Evolutionary conservation across 2,797 vertebrate species (phyloP), one percentile per base, ranked within the genome.

Genomic region (Bucorvus abyssinicus): DNA sequence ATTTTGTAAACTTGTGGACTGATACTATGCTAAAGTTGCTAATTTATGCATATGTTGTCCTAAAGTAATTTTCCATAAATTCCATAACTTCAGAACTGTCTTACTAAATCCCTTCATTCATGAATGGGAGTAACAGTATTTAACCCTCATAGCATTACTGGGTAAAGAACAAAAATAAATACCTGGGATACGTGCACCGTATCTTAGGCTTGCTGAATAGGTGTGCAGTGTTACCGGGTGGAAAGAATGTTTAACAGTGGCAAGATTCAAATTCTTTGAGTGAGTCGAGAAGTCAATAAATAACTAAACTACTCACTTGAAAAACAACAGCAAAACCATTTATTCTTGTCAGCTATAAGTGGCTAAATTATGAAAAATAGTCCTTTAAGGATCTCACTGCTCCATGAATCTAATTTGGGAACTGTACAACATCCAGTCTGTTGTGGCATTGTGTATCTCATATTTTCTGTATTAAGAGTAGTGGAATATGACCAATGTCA

Each of bases 311-410:
- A 68, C 70, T 94, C n/a, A 9, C 59, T 87, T 94, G 87, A 76
- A 68, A 96, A 74, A 84, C 53, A 92, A 94, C 90, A 97, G 59
- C 68, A 91, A 95, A 96, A 74, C 71, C 84, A 96, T 98, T 97
- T 97, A 90, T 95, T 95, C 76, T 94, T 97, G 96, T 97, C 95
- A 96, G n/a, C 61, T 57, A 42, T 38, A 90, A 60, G 87, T 92
- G 65, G 82, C 91, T 94, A 95, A 96, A 96, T 97, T 92, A 89
- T 97, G 95, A 97, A 93, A 97, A 97, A 96, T 91, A 59, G 16
- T 74, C 89, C 84, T 94, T 61, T 82, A 61, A 91, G 94, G 63
- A 34, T 79, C 65, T 60, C 45, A 56, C 36, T 84, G 91, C 87
- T 95, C 84, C 61, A 34, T 69, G n/a, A 94, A 93, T 96, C 68